Conservation (phyloP, 1,140 invertebrate genomes). For the Cotesia typhae region DNA sequence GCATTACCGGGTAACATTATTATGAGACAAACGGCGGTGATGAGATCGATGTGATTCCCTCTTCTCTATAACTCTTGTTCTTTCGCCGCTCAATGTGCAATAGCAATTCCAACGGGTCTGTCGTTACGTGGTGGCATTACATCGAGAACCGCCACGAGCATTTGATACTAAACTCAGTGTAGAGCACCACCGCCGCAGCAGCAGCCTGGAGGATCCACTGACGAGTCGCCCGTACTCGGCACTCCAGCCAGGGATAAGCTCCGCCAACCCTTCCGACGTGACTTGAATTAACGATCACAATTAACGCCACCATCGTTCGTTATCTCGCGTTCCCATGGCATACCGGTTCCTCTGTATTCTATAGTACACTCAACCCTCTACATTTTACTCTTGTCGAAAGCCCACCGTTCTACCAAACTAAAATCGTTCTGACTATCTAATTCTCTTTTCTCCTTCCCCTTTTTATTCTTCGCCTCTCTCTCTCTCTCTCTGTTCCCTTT, state of each 20-base stretch:
- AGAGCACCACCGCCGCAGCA: background rate
- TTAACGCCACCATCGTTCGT: conserved; percentile 43
- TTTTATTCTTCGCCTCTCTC: too few relatives aligned
- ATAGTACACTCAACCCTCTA: too few relatives aligned
- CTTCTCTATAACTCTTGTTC: background rate
- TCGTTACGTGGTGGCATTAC: too few relatives aligned
- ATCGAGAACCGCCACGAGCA: background rate
- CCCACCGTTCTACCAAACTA: conserved; percentile 19
- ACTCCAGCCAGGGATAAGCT: conserved; percentile 41
- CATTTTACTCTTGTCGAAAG: too few relatives aligned
- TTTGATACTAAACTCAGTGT: background rate
- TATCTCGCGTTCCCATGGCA: conserved; percentile 32
- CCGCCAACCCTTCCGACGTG: conserved; percentile 44
- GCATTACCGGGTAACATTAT: conserved; percentile 11
- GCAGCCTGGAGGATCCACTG: background rate
- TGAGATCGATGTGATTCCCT: conserved; percentile 31
- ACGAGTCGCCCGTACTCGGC: conserved; percentile 15
- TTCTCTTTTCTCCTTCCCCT: conserved; percentile 1
- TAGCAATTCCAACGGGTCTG: too few relatives aligned
- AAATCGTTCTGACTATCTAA: conserved; percentile 29
- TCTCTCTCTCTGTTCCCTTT: too few relatives aligned
- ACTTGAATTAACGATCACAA: conserved; percentile 51
- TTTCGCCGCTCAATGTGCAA: background rate
- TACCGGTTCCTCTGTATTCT: background rate
- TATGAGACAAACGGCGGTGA: conserved; percentile 20